Evolutionary conservation across 2,888 invertebrate species (phyloP).

Genomic region (Pollenia angustigena): DNA sequence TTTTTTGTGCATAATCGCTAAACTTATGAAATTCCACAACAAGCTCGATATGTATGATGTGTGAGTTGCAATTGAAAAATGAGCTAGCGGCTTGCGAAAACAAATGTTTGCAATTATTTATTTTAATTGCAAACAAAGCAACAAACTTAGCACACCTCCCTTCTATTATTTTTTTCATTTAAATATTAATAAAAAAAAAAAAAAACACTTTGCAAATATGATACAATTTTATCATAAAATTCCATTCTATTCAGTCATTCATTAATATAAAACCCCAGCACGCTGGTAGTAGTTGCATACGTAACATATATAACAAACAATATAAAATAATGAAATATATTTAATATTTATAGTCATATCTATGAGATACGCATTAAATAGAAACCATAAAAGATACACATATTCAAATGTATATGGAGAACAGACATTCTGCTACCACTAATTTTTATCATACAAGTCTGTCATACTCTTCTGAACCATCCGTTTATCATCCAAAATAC

Average conservation of each 20-base stretch:
- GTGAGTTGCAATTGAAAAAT: too few relatives aligned
- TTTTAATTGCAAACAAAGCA: too few relatives aligned
- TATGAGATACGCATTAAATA: constrained; percentile 1
- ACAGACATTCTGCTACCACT: neutral
- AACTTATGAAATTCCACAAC: neutral
- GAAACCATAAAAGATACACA: neutral
- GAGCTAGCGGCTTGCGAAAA: too few relatives aligned
- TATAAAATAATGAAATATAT: neutral
- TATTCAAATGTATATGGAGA: neutral
- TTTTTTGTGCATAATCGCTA: neutral
- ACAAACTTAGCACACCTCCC: too few relatives aligned
- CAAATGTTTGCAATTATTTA: too few relatives aligned
- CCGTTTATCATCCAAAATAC: constrained; percentile 8
- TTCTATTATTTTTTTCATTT: too few relatives aligned
- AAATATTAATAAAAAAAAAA: too few relatives aligned
- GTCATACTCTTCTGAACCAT: neutral
- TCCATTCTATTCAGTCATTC: constrained; percentile 34
- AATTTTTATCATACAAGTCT: neutral
- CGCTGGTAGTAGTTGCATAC: constrained; percentile 19
- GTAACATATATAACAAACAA: constrained; percentile 17
- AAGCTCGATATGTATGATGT: neutral
- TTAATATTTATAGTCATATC: constrained; percentile 22
- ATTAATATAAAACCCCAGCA: constrained; percentile 2
- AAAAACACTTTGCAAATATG: neutral
- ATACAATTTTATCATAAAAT: constrained; percentile 33